Evolutionary conservation across 2,113 vertebrate species (phyloP).

Genomic region (Anolis sagrei): DNA sequence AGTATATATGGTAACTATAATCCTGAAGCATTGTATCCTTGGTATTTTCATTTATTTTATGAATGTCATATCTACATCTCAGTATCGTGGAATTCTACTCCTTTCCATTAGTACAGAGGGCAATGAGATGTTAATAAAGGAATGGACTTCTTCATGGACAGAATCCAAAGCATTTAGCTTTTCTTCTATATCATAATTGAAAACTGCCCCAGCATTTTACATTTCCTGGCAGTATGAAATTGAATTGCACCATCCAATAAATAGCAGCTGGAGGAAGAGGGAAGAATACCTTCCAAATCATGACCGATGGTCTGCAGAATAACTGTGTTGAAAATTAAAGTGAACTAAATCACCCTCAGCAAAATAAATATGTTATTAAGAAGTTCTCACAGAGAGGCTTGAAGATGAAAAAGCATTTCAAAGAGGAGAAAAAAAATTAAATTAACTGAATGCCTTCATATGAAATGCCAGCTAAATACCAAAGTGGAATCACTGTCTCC

Average conservation of each 20-base stretch:
- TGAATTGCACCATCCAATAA: conserved; percentile 47
- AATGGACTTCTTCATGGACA: neutral
- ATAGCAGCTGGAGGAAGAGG: conserved; percentile 46
- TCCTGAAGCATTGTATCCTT: neutral
- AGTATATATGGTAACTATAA: neutral
- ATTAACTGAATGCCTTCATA: conserved; percentile 2
- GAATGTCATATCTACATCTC: neutral
- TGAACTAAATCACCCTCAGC: conserved; percentile 39
- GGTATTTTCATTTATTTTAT: conserved; percentile 22
- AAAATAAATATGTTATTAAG: conserved; percentile 40
- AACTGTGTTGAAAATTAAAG: conserved; percentile 59
- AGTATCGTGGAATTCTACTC: neutral
- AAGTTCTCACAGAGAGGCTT: conserved; percentile 2
- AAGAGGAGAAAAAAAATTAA: conserved; percentile 46
- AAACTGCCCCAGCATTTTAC: conserved; percentile 57
- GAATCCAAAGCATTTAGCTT: conserved; percentile 16
- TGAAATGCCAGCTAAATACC: conserved; percentile 28
- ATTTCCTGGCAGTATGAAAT: conserved; percentile 41
- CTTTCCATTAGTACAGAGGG: neutral
- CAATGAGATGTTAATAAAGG: neutral
- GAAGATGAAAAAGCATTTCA: conserved; percentile 52
- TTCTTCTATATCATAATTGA: conserved; percentile 54
- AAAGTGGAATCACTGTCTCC: neutral
- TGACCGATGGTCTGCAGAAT: conserved; percentile 26
- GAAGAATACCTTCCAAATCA: conserved; percentile 36